A percentile compares a stretch with the other conserved stretches of the same genome.
These are phyloP conservation scores for Scortum barcoo DNA, from an alignment of 2,113 vertebrate genomes.

Conservation along the genomic window DNA sequence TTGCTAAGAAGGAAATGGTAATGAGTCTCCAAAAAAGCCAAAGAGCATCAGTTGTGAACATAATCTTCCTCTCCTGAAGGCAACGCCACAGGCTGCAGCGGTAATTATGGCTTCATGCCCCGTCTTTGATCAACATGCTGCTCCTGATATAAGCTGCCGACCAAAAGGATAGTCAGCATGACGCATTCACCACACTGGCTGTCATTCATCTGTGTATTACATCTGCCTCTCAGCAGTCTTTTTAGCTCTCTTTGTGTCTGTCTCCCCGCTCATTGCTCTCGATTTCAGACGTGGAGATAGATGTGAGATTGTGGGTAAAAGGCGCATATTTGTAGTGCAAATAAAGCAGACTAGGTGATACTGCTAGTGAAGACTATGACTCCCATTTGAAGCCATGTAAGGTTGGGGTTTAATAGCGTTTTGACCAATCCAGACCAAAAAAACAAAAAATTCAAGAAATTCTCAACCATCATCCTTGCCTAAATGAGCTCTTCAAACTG, in stretches of 20 bases:
- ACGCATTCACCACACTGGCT: slow-evolving; percentile 12
- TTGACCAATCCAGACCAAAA: background rate
- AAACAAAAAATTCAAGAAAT: background rate
- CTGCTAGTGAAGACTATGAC: background rate
- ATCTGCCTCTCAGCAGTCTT: slow-evolving; percentile 6
- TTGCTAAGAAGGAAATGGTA: slow-evolving; percentile 41
- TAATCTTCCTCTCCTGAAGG: slow-evolving; percentile 58
- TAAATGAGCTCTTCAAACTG: background rate
- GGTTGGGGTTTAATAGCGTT: slow-evolving; percentile 1
- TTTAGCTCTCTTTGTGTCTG: background rate
- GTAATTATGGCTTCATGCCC: slow-evolving; percentile 69
- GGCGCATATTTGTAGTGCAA: background rate
- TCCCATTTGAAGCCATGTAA: background rate
- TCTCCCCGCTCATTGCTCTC: slow-evolving; percentile 8
- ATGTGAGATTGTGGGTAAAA: background rate
- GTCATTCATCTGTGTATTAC: slow-evolving; percentile 28
- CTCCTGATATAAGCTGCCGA: slow-evolving; percentile 47
- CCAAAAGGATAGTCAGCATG: slow-evolving; percentile 39
- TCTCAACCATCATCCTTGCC: background rate
- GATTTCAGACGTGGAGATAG: background rate
- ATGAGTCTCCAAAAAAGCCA: slow-evolving; percentile 35
- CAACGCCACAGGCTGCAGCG: slow-evolving; percentile 53
- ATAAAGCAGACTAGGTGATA: background rate
- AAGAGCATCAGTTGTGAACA: slow-evolving; percentile 41
- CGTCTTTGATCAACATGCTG: slow-evolving; percentile 63